These are phyloP conservation scores for Calliphora vomitoria DNA, from an alignment of 2,888 invertebrate species.

Conservation along the genomic window DNA sequence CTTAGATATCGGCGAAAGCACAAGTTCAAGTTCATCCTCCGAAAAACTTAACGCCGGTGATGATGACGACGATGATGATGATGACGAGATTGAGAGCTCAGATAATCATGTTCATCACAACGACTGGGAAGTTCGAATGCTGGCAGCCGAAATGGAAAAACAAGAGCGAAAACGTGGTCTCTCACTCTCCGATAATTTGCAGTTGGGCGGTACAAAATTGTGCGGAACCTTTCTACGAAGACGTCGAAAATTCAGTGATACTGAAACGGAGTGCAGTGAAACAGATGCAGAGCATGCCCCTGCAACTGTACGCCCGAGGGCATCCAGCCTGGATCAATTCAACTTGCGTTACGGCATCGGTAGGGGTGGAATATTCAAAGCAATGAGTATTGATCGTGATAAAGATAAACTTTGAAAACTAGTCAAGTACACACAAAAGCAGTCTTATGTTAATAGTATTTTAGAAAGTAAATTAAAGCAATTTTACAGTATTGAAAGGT, in stretches of 20 bases:
- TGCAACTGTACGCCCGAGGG: conserved; percentile 80
- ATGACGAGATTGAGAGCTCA: conserved; percentile 75
- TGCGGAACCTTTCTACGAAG: conserved; percentile 79
- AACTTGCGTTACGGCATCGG: conserved; percentile 82
- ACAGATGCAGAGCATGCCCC: conserved; percentile 78
- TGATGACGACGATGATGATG: conserved; percentile 78
- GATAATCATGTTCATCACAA: conserved; percentile 83
- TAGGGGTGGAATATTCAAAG: conserved; percentile 82
- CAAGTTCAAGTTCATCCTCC: conserved; percentile 82
- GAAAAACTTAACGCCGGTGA: conserved; percentile 80
- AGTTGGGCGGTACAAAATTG: conserved; percentile 77
- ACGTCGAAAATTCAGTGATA: conserved; percentile 83
- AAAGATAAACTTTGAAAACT: conserved; percentile 84
- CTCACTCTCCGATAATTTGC: conserved; percentile 80
- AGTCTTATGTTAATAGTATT: conserved; percentile 73
- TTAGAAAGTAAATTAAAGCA: conserved; percentile 73
- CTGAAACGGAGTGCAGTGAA: conserved; percentile 83
- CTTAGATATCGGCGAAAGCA: conserved; percentile 83
- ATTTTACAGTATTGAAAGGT: conserved; percentile 76
- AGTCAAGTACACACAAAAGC: conserved; percentile 64
- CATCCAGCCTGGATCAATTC: conserved; percentile 84
- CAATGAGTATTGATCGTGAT: conserved; percentile 84
- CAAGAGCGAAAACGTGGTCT: conserved; percentile 84
- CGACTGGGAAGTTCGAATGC: conserved; percentile 92
- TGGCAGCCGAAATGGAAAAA: conserved; percentile 90